Conservation (phyloP, 2,888 invertebrate genomes). For the Troilus luridus region DNA sequence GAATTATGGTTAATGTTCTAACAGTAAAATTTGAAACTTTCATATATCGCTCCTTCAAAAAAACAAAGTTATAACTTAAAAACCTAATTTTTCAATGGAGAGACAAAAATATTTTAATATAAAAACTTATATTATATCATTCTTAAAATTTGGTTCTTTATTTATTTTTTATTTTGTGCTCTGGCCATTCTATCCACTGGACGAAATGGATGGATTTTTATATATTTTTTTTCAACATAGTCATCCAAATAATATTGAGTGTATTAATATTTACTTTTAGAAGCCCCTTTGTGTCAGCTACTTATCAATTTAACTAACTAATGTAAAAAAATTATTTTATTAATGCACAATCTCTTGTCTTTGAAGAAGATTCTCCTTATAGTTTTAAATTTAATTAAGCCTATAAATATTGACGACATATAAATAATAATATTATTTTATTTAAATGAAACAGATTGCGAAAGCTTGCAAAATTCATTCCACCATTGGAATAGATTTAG, state of each 20-base stretch:
- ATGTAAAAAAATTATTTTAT: neutral
- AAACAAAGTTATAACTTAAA: too few species aligned
- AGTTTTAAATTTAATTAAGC: neutral
- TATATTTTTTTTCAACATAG: too few species aligned
- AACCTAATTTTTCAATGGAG: too few species aligned
- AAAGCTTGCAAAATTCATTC: conserved; percentile 83
- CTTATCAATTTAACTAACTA: neutral
- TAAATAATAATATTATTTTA: conserved; percentile 36
- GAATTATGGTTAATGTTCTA: neutral
- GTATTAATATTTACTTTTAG: too few species aligned
- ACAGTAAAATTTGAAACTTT: neutral
- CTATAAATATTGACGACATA: neutral
- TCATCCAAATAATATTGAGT: too few species aligned
- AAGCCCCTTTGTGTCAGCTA: neutral
- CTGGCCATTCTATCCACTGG: too few species aligned
- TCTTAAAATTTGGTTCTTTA: too few species aligned
- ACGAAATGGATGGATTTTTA: too few species aligned
- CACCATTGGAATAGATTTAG: conserved; percentile 93
- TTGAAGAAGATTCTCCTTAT: too few species aligned
- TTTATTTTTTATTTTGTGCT: too few species aligned
- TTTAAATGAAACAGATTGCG: conserved; percentile 77
- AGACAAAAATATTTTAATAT: too few species aligned
- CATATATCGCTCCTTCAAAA: neutral
- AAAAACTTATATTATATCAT: too few species aligned
- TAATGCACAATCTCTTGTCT: neutral